Percentiles rank a stretch among this genome's conserved stretches.
Conservation (phyloP, 2,888 invertebrate species). For the Trichogramma dendrolimi region DNA sequence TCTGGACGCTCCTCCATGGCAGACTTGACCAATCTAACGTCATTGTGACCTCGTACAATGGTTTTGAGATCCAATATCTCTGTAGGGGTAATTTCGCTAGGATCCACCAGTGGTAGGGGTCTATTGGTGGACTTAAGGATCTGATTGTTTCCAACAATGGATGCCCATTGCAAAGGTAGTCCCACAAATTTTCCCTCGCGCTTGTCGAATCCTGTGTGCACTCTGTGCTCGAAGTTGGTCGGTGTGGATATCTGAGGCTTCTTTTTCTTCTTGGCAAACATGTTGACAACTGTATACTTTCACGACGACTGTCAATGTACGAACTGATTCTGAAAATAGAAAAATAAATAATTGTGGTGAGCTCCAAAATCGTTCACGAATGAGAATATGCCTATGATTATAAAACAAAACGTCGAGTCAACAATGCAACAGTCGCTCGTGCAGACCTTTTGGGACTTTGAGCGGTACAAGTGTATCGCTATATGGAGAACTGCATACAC, state of each 20-base stretch:
- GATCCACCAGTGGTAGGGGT: conserved; percentile 90
- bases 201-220: conserved; percentile 97
- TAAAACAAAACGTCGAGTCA: no score
- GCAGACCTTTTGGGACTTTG: no score
- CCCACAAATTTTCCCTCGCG: conserved; percentile 93
- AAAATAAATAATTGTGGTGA: no score
- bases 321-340: no score
- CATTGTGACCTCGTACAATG: conserved; percentile 75
- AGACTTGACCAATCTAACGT: conserved; percentile 60
- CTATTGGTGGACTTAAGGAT: conserved; percentile 83
- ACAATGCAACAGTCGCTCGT: no score
- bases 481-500: no score
- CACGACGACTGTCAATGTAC: no score
- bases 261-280: conserved; percentile 94
- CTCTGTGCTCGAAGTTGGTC: conserved; percentile 96
- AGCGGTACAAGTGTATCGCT: no score
- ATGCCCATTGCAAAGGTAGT: conserved; percentile 93
- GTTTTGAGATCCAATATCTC: conserved; percentile 92
- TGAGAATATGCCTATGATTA: no score
- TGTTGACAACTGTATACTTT: conserved; percentile 42
- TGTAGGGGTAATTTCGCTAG: conserved; percentile 93
- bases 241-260: conserved; percentile 96
- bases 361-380: no score
- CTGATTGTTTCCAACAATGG: conserved; percentile 86
- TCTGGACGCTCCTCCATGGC: conserved; percentile 42